phyloP scores from a whole-genome alignment of 2,113 vertebrate species.

The Cricetomys ansorgei region DNA sequence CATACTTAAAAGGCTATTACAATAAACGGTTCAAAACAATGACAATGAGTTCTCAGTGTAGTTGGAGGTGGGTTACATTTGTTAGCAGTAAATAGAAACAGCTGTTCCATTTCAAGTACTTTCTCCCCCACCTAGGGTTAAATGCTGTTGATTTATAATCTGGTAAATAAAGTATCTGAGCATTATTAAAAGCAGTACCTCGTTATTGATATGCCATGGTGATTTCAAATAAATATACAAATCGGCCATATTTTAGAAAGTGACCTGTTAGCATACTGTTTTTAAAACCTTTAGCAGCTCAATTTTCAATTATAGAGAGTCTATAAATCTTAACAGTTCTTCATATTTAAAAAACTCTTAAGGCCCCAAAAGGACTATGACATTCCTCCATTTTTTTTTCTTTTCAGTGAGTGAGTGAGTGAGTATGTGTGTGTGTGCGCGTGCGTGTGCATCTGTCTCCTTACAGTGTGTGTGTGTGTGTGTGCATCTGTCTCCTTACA shows the following conservation, averaged over 20 bases:
- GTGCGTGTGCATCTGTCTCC: too few species aligned
- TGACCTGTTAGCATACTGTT: not conserved
- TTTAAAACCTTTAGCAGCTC: constrained; percentile 18
- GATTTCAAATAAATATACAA: constrained; percentile 36
- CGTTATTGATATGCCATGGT: constrained; percentile 32
- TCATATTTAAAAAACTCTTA: not conserved
- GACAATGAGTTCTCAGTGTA: constrained; percentile 18
- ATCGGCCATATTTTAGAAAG: constrained; percentile 45
- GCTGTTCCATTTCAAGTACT: not conserved
- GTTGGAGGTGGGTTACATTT: constrained; percentile 10
- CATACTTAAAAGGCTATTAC: constrained; percentile 62
- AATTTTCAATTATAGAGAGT: not conserved
- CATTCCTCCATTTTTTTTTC: constrained; percentile 10
- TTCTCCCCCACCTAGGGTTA: not conserved
- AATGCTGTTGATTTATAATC: constrained; percentile 42
- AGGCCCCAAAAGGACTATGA: not conserved
- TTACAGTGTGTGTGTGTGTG: too few species aligned
- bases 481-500: too few species aligned
- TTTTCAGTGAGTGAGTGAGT: too few species aligned
- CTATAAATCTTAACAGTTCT: not conserved
- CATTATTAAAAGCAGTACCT: constrained; percentile 19
- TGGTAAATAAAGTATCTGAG: constrained; percentile 25
- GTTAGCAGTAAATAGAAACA: constrained; percentile 51
- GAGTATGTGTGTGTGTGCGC: too few species aligned
- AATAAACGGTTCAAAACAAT: constrained; percentile 52